Percentiles rank a stretch among this genome's conserved stretches.
Evolutionary conservation across 2,797 vertebrate genomes (phyloP).

Genomic region (Pipistrellus kuhlii): DNA sequence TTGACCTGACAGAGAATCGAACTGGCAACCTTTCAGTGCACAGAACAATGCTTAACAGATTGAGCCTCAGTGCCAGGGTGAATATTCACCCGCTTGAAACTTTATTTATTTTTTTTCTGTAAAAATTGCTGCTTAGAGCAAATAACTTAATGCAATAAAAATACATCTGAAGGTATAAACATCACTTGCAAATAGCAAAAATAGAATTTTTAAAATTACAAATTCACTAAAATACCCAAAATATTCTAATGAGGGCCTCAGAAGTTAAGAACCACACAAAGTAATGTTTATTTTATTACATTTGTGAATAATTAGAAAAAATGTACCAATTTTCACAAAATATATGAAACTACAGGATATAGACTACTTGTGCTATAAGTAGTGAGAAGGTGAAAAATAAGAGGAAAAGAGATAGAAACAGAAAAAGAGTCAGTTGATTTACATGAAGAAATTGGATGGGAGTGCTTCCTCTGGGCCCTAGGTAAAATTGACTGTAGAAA

Average conservation of each 20-base stretch:
- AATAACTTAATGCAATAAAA: slow-evolving; percentile 8
- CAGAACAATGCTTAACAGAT: background rate
- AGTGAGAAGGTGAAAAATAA: background rate
- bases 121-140: background rate
- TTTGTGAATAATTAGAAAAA: background rate
- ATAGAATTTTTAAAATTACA: background rate
- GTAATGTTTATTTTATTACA: background rate
- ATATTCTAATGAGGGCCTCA: background rate
- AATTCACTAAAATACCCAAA: background rate
- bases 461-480: background rate
- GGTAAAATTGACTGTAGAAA: background rate
- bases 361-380: background rate
- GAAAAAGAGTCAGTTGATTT: background rate
- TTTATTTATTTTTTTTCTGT: background rate
- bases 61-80: background rate
- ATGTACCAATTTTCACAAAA: background rate
- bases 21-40: background rate
- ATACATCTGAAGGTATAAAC: slow-evolving; percentile 12
- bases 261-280: background rate
- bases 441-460: background rate
- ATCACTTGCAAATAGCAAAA: background rate
- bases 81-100: background rate
- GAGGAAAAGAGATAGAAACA: background rate
- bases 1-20: background rate
- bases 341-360: background rate